Evolutionary conservation across 35 echinoderm and acorn worm genomes (phyloP).

Genomic region (Eucidaris tribuloides): DNA sequence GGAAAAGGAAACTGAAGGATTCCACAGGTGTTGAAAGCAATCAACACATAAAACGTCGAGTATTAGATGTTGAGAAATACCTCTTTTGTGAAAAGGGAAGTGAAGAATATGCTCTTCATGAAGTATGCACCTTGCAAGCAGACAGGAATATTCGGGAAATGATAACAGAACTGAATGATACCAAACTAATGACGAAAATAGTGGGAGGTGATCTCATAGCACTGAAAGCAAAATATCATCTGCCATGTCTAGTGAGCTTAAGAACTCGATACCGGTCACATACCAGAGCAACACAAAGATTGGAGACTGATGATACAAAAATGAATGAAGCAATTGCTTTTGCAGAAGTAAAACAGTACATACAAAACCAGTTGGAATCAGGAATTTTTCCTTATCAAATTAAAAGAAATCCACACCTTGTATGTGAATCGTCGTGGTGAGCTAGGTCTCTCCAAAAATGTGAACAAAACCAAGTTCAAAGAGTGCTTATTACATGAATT

Average conservation of each 20-base stretch:
- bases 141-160: neutral
- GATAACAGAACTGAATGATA: conserved; percentile 1
- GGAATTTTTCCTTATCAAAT: no score
- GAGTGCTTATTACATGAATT: neutral
- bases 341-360: neutral
- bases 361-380: no score
- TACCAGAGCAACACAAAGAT: neutral
- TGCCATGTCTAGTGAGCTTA: neutral
- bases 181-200: conserved; percentile 10
- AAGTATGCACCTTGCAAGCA: neutral
- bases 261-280: neutral
- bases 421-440: neutral
- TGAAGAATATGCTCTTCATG: neutral
- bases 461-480: neutral
- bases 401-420: neutral
- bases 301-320: neutral
- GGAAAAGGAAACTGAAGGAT: neutral
- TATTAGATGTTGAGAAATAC: no score
- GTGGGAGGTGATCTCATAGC: neutral
- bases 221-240: conserved; percentile 12
- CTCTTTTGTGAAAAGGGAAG: neutral
- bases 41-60: neutral
- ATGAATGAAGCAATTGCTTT: neutral
- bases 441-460: neutral
- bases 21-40: neutral